Conservation (phyloP, 2,888 invertebrate genomes). For the Trisateles emortualis region DNA sequence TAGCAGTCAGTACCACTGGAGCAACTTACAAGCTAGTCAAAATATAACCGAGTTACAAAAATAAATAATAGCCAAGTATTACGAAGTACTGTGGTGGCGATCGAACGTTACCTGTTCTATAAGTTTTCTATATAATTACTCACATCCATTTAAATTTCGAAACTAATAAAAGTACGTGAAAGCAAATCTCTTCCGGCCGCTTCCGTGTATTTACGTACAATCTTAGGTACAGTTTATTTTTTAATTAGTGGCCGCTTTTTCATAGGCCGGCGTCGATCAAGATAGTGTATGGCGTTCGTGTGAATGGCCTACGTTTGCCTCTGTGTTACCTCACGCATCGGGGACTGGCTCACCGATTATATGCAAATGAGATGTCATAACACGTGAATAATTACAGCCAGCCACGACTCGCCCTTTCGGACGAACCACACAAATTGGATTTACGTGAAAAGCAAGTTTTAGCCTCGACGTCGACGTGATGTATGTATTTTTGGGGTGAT, state of each 20-base stretch:
- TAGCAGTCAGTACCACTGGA: not conserved
- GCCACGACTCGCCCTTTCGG: constrained; percentile 83
- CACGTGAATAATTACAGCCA: constrained; percentile 85
- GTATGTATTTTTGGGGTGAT: constrained; percentile 61
- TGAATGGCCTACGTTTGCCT: constrained; percentile 81
- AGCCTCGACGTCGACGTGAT: constrained; percentile 67
- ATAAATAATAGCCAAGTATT: not conserved
- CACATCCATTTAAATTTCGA: constrained; percentile 43
- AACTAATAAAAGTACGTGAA: constrained; percentile 54
- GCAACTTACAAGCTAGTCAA: not conserved
- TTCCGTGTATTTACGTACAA: constrained; percentile 76
- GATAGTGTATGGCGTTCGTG: constrained; percentile 79
- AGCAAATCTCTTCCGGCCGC: constrained; percentile 73
- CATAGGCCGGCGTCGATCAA: constrained; percentile 83
- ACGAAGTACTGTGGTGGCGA: constrained; percentile 16
- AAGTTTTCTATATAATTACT: constrained; percentile 37
- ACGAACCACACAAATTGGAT: constrained; percentile 82
- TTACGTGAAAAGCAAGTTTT: constrained; percentile 83
- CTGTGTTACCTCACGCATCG: constrained; percentile 81
- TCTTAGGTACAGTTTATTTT: constrained; percentile 82
- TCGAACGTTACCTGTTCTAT: constrained; percentile 18
- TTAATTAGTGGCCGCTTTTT: constrained; percentile 84
- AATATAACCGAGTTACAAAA: no score
- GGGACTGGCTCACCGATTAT: constrained; percentile 81
- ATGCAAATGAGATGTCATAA: constrained; percentile 87